These are phyloP conservation scores for Apodemia duryi DNA, from an alignment of 2,888 invertebrate species.

Conservation along the genomic window DNA sequence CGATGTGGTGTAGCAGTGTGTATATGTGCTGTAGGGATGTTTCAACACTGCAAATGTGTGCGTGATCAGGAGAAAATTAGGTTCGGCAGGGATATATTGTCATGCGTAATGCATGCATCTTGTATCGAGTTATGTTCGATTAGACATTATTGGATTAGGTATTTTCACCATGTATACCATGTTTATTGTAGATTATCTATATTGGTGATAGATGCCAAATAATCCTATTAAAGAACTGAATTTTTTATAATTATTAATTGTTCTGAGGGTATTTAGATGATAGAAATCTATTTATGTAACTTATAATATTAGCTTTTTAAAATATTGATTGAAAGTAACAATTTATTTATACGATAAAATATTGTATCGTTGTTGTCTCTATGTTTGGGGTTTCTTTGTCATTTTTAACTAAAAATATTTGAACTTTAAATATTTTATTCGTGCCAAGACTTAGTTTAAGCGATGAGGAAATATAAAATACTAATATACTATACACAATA, in stretches of 20 bases:
- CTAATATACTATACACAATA: not conserved
- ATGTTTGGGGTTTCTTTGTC: not conserved
- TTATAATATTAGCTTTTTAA: constrained; percentile 37
- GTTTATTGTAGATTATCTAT: constrained; percentile 69
- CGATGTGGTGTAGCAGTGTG: constrained; percentile 40
- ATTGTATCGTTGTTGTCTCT: constrained; percentile 4
- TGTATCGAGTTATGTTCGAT: constrained; percentile 57
- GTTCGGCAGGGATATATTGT: constrained; percentile 70
- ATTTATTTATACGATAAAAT: constrained; percentile 5
- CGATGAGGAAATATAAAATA: constrained; percentile 36
- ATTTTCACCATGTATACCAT: constrained; percentile 73
- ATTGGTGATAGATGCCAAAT: constrained; percentile 79
- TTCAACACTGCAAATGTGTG: constrained; percentile 43
- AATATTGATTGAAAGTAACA: constrained; percentile 20
- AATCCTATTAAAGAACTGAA: constrained; percentile 80
- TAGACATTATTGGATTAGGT: constrained; percentile 67
- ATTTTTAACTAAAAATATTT: not conserved
- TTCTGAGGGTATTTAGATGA: constrained; percentile 76
- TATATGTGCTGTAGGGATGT: constrained; percentile 26
- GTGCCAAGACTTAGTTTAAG: constrained; percentile 63
- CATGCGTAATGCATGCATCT: constrained; percentile 42
- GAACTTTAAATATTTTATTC: constrained; percentile 38
- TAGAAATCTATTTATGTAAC: constrained; percentile 65
- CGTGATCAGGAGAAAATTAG: constrained; percentile 67
- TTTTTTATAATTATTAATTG: constrained; percentile 76